phyloP scores from a whole-genome alignment of 2,797 vertebrate species.

The Rhabdophis nuchalis region DNA sequence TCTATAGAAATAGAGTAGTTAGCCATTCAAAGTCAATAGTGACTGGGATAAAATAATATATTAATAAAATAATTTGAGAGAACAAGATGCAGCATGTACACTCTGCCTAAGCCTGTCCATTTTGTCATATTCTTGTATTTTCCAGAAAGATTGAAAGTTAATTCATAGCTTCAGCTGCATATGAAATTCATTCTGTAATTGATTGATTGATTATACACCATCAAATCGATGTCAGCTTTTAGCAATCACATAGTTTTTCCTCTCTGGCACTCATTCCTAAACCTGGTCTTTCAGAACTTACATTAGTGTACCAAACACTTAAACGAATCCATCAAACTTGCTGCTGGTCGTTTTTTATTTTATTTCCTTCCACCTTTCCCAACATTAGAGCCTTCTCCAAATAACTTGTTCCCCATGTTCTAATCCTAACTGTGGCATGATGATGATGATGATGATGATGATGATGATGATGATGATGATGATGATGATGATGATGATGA shows the following conservation, averaged over 20 bases:
- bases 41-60: neutral
- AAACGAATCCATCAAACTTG: neutral
- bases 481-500: no score
- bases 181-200: neutral
- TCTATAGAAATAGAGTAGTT: neutral
- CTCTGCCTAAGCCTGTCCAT: neutral
- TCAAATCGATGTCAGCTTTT: neutral
- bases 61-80: neutral
- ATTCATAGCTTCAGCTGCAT: neutral
- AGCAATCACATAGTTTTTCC: neutral
- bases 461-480: no score
- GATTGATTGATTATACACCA: neutral
- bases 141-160: conserved; percentile 29
- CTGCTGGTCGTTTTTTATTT: neutral
- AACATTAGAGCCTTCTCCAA: neutral
- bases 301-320: neutral
- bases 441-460: no score
- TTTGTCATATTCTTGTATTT: conserved; percentile 18
- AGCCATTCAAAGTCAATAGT: neutral
- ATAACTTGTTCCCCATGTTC: neutral
- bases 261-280: neutral
- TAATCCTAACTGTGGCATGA: no score
- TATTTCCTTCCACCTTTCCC: neutral
- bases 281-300: neutral
- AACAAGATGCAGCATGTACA: neutral